Evolutionary conservation across 2,113 vertebrate genomes (phyloP).

Genomic region (Pterocles orientalis): DNA sequence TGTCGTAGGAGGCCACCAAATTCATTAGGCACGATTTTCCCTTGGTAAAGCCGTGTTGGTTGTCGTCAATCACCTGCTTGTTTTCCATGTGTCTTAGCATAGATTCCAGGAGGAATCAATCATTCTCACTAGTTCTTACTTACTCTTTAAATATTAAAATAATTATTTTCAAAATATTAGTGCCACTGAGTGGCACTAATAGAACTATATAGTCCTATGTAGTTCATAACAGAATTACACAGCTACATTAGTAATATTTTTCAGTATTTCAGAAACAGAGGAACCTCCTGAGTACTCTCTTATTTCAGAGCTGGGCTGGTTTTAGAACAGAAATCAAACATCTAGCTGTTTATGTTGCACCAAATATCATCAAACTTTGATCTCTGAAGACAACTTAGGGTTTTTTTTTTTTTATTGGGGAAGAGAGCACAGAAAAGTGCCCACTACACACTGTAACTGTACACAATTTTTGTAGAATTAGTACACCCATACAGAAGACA

Average conservation of each 20-base stretch:
- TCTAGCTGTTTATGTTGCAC: neutral
- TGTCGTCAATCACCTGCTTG: too few relatives aligned
- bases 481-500: neutral
- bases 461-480: neutral
- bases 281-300: neutral
- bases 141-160: neutral
- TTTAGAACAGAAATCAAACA: neutral
- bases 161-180: neutral
- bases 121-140: neutral
- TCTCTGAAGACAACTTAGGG: neutral
- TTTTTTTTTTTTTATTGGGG: fast-evolving
- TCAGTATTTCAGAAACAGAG: neutral
- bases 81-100: too few relatives aligned
- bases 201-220: too few relatives aligned
- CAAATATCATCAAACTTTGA: neutral
- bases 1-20: too few relatives aligned
- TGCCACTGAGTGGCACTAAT: neutral
- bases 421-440: neutral
- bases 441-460: neutral
- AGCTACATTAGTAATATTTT: neutral
- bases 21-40: too few relatives aligned
- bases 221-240: neutral
- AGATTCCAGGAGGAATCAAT: neutral
- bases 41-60: too few relatives aligned
- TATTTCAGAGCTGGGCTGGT: neutral